Percentiles rank a stretch among this genome's conserved stretches.
These are phyloP conservation scores for Alcedo atthis DNA, from an alignment of 2,797 vertebrate genomes.

Conservation along the genomic window DNA sequence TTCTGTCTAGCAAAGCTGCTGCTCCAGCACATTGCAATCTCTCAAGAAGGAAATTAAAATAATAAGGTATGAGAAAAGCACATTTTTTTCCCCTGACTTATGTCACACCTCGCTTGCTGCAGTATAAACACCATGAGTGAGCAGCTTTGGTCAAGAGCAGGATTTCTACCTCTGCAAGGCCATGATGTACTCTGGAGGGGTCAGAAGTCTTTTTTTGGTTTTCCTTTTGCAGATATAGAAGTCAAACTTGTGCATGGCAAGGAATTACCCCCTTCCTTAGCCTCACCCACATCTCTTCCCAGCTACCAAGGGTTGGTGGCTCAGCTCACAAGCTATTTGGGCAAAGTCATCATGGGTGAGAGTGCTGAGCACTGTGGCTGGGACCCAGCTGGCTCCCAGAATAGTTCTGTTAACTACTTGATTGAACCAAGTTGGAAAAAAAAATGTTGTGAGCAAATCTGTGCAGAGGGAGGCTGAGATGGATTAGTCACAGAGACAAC, in stretches of 20 bases:
- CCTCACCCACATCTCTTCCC: neutral
- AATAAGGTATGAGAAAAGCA: neutral
- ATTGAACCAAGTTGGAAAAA: neutral
- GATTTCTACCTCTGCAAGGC: neutral
- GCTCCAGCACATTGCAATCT: neutral
- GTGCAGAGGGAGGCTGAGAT: neutral
- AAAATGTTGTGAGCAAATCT: neutral
- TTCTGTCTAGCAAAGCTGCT: neutral
- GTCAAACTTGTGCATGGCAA: neutral
- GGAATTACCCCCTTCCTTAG: neutral
- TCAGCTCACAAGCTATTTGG: neutral
- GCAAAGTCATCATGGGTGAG: neutral
- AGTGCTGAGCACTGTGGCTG: neutral
- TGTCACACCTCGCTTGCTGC: neutral
- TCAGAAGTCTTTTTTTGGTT: neutral
- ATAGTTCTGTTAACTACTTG: neutral
- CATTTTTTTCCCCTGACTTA: neutral
- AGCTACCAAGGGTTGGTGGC: accelerated
- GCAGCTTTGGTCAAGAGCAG: neutral
- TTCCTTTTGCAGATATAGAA: neutral
- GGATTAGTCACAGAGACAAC: neutral
- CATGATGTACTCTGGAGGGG: neutral
- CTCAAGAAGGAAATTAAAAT: neutral
- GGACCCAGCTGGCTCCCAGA: neutral
- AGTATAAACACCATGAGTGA: accelerated